phyloP scores from a whole-genome alignment of 2,888 invertebrate genomes.

The Blastobasis adustella region DNA sequence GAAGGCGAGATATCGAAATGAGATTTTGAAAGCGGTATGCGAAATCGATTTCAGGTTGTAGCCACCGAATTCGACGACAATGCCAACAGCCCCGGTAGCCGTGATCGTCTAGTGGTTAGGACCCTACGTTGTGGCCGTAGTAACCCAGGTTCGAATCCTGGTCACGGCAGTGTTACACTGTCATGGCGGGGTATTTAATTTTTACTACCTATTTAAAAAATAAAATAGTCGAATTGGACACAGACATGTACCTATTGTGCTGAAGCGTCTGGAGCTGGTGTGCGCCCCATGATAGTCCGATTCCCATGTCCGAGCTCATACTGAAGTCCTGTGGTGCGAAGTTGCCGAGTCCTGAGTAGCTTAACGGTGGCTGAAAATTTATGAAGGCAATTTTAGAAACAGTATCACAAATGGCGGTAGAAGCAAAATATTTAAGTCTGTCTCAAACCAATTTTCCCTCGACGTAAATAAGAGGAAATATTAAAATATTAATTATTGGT shows the following conservation, averaged over 20 bases:
- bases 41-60: too few relatives aligned
- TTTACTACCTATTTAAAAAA: constrained; percentile 1
- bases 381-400: neutral
- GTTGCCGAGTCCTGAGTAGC: constrained; percentile 79
- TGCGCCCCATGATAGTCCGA: constrained; percentile 79
- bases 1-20: too few relatives aligned
- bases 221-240: constrained; percentile 41
- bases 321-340: constrained; percentile 87
- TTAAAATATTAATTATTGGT: too few relatives aligned
- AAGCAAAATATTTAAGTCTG: too few relatives aligned
- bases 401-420: too few relatives aligned
- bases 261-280: constrained; percentile 81
- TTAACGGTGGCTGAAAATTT: constrained; percentile 62
- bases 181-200: constrained; percentile 26
- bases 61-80: too few relatives aligned
- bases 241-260: constrained; percentile 80
- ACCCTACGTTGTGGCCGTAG: constrained; percentile 81
- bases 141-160: constrained; percentile 81
- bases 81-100: neutral
- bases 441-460: too few relatives aligned
- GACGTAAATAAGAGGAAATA: too few relatives aligned
- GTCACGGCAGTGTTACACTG: constrained; percentile 65
- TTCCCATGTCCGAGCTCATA: constrained; percentile 83
- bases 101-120: constrained; percentile 83
- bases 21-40: too few relatives aligned